Percentiles rank a stretch among this genome's conserved stretches.
phyloP scores from a whole-genome alignment of 2,888 invertebrate genomes.

The Atrina japonica region DNA sequence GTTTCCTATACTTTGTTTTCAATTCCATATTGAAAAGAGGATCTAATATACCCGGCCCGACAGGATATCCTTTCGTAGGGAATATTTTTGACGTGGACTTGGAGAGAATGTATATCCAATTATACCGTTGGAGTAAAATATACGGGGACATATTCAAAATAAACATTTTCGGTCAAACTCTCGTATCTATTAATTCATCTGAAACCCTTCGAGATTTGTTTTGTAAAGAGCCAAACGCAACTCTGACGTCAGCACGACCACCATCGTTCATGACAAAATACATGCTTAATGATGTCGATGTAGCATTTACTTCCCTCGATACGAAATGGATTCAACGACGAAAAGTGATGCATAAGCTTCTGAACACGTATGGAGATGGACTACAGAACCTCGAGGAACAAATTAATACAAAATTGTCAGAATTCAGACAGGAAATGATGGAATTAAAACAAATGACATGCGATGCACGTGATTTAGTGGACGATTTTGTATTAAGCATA shows the following conservation, averaged over 20 bases:
- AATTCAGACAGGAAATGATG: too few species aligned
- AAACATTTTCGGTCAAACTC: background rate
- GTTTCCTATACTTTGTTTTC: too few species aligned
- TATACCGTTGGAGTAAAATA: background rate
- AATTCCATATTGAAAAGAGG: too few species aligned
- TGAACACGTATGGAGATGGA: conserved; percentile 5
- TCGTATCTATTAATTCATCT: background rate
- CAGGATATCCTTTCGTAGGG: background rate
- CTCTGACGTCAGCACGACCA: background rate
- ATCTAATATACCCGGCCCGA: background rate
- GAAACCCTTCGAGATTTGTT: conserved; percentile 1
- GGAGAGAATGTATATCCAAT: background rate
- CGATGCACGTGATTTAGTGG: too few species aligned
- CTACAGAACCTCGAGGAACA: background rate
- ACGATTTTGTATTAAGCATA: too few species aligned
- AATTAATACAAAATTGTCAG: background rate
- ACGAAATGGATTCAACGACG: background rate
- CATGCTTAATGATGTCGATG: background rate
- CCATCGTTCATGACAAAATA: conserved; percentile 8
- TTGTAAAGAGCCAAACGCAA: conserved; percentile 8
- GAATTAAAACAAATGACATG: too few species aligned
- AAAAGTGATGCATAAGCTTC: background rate
- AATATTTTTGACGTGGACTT: background rate
- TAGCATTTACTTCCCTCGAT: background rate
- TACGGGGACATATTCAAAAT: conserved; percentile 9